Evolutionary conservation across 2,888 invertebrate genomes (phyloP).

Genomic region (Cantharis rufa): DNA sequence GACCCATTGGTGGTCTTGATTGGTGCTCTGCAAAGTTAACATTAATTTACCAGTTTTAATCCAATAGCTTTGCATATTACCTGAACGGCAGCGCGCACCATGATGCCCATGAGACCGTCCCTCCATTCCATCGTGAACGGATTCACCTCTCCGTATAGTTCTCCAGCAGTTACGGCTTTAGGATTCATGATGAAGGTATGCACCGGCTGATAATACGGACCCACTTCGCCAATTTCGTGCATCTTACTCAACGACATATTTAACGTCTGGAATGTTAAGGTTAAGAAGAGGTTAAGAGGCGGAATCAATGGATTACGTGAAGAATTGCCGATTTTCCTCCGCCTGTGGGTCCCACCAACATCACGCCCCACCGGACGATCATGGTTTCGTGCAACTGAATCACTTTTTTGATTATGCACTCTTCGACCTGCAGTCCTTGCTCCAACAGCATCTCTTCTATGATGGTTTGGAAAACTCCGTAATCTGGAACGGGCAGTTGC

Average conservation of each 20-base stretch:
- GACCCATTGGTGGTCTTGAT: slow-evolving; percentile 85
- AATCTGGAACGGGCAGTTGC: slow-evolving; percentile 76
- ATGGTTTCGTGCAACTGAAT: slow-evolving; percentile 90
- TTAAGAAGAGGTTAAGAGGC: too few species aligned
- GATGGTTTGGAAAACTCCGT: slow-evolving; percentile 73
- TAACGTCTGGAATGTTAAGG: slow-evolving; percentile 62
- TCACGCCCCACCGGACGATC: slow-evolving; percentile 90
- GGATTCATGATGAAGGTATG: slow-evolving; percentile 83
- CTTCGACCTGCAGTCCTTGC: slow-evolving; percentile 69
- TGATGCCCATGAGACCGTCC: slow-evolving; percentile 81
- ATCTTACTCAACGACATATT: slow-evolving; percentile 72
- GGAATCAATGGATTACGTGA: too few species aligned
- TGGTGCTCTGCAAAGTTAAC: slow-evolving; percentile 49
- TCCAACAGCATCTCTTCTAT: slow-evolving; percentile 61
- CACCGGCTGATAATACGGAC: slow-evolving; percentile 71
- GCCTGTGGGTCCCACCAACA: slow-evolving; percentile 89
- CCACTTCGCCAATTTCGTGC: slow-evolving; percentile 61
- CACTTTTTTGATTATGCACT: slow-evolving; percentile 71
- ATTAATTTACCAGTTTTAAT: neutral
- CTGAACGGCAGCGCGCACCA: slow-evolving; percentile 64
- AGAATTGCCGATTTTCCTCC: slow-evolving; percentile 83
- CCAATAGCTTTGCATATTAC: slow-evolving; percentile 44
- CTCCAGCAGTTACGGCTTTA: slow-evolving; percentile 85
- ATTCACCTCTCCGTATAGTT: slow-evolving; percentile 87
- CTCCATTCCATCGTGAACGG: slow-evolving; percentile 86